Evolutionary conservation across 2,888 invertebrate species (phyloP), one percentile per base, ranked within the genome.

Genomic region (Drosophila bunnanda): DNA sequence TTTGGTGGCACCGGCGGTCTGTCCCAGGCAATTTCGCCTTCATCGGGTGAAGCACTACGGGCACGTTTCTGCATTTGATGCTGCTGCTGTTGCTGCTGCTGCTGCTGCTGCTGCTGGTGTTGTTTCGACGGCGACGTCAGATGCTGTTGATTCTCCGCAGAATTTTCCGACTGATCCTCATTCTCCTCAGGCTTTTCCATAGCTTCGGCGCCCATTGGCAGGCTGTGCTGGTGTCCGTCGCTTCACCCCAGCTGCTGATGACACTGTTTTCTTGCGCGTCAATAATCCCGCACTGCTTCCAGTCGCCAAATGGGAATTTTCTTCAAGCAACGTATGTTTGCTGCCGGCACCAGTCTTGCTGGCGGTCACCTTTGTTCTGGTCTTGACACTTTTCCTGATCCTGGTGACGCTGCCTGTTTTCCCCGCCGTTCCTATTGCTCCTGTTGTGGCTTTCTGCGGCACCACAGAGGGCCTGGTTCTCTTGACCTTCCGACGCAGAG

Each of bases 21-120:
- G 13, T 22, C 38, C 38, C 43, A 52, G 13, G 15, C 39, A 7
- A 50, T 53, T 15, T 41, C 52, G 6, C 46, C 70, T 2, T 30
- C 36, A 8, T 54, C 55, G 4, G 34, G 38, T 20, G 60, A 36
- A n/a, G 48, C 59, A 13, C 28, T 30, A 1, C 55, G 58, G 1
- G 53, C 60, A 28, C 77, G 82, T 28, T 81, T 83, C 39, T 6
- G 41, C 2, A 44, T n/a, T 44, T 59, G n/a, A 43, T 28, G 4
- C 36, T 28, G 36, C 28, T 36, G 17, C 41, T 34, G 39, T 32
- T 46, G 20, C n/a, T 41, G 44, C 30, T 72, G 30, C 10, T 30
- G 30, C 30, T n/a, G n/a, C n/a, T 59, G n/a, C 38, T 28, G 4
- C 36, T 28, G 36, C 28, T 36, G 17, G 38, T 34, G 39, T 32